phyloP scores from a whole-genome alignment of 2,797 vertebrate species.

The Margarornis squamiger region DNA sequence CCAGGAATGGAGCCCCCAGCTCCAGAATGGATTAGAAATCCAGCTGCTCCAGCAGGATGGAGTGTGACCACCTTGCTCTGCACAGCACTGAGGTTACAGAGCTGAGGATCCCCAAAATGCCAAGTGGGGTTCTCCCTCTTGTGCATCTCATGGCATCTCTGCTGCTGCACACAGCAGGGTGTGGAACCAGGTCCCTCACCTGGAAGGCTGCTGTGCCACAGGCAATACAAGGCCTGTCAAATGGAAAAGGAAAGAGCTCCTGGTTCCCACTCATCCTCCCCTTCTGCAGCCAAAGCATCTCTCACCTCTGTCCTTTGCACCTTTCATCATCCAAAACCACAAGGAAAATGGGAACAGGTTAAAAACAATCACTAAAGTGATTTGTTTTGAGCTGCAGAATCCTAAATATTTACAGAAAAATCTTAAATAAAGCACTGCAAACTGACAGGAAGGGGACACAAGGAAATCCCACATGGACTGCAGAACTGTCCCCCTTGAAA shows the following conservation, averaged over 20 bases:
- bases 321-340: not conserved
- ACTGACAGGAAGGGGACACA: not conserved
- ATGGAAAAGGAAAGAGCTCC: not conserved
- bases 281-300: not conserved
- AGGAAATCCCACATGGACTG: not conserved
- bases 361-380: not conserved
- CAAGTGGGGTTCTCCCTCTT: not conserved
- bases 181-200: not conserved
- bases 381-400: not conserved
- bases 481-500: not conserved
- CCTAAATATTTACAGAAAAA: not conserved
- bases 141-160: not conserved
- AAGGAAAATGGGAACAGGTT: not conserved
- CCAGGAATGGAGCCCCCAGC: not conserved
- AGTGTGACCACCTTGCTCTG: not conserved
- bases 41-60: fast-evolving
- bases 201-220: not conserved
- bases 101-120: not conserved
- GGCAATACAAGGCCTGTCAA: not conserved
- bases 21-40: not conserved
- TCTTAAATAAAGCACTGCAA: not conserved
- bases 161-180: not conserved
- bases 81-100: not conserved
- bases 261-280: not conserved
- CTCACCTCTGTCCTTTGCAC: not conserved